Base-by-base conservation (phyloP, 2,797 vertebrate species). In the Chelmon rostratus region DNA sequence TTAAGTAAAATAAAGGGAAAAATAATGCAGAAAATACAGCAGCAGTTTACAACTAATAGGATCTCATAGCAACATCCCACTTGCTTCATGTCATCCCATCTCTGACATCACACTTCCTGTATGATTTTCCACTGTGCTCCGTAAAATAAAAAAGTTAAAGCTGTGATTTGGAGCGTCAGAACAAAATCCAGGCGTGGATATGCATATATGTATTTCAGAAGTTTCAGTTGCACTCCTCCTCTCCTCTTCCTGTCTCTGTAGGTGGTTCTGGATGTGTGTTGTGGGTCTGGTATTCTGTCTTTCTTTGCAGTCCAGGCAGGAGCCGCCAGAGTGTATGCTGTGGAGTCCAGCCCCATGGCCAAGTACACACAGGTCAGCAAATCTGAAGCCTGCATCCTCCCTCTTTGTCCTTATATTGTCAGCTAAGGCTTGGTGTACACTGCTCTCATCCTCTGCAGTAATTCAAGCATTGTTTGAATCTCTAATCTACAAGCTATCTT, bases 301-400 rank as follows among this genome's bases (percentile, higher is more conserved):
- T 94, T 95, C 77, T 95, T 95, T 49, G 93, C 93, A 0, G 72
- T 94, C 47, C 95, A 95, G 83, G 94, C 95, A 0, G 94, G 95
- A 75, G 95, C 95, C 15, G 88, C 78, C 68, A 91, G 81, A 85
- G 94, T 95, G 18, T 95, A 94, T 0, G 91, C 93, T 7, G 86
- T 94, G 7, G 94, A 94, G 65, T 89, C 92, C 58, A 90, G 77
- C 28, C 92, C 92, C 5, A 89, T 92, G 81, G 88, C 91, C 57
- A 86, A 86, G 74, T 89, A 85, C 18, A 89, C 94, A 42, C 86
- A 95, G 88, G 95, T 94, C 82, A 49, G 79, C 10, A 6, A 28
- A 9, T 40, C 47, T 58, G 2, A 50, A 53, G 12, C 46, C 10
- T 57, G 16, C 23, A 18, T 7, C 18, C 12, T 42, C 28, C 21